These are phyloP conservation scores for Glaucomys volans DNA, from an alignment of 2,113 vertebrate species.

Conservation along the genomic window DNA sequence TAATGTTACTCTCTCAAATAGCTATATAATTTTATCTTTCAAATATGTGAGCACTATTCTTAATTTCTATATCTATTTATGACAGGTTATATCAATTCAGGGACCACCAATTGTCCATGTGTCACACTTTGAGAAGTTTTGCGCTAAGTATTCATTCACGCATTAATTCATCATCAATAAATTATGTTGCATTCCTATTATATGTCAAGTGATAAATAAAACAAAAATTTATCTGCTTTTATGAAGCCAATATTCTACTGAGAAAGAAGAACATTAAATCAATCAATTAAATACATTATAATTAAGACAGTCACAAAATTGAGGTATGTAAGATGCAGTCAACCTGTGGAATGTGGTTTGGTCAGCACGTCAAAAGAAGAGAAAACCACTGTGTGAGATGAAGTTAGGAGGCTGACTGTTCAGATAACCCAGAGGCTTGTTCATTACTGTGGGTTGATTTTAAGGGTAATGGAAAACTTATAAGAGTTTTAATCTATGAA, in stretches of 20 bases:
- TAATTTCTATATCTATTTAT: neutral
- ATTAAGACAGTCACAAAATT: neutral
- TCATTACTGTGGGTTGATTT: neutral
- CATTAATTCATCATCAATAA: neutral
- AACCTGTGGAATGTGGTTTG: neutral
- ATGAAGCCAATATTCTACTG: neutral
- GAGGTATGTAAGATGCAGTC: neutral
- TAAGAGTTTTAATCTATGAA: neutral
- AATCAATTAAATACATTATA: neutral
- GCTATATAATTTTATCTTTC: neutral
- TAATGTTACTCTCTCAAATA: neutral
- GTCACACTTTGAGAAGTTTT: neutral
- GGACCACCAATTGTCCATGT: neutral
- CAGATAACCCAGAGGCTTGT: neutral
- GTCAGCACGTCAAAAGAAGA: fast-evolving
- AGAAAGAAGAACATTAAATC: neutral
- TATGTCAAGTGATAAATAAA: neutral
- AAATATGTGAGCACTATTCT: neutral
- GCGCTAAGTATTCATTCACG: neutral
- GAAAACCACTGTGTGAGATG: neutral
- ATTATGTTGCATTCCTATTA: neutral
- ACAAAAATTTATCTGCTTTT: neutral
- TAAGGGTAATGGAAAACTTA: neutral
- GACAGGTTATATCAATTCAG: neutral
- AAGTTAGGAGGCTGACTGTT: neutral